phyloP scores from a whole-genome alignment of 2,113 vertebrate species.

The Rynchops niger region DNA sequence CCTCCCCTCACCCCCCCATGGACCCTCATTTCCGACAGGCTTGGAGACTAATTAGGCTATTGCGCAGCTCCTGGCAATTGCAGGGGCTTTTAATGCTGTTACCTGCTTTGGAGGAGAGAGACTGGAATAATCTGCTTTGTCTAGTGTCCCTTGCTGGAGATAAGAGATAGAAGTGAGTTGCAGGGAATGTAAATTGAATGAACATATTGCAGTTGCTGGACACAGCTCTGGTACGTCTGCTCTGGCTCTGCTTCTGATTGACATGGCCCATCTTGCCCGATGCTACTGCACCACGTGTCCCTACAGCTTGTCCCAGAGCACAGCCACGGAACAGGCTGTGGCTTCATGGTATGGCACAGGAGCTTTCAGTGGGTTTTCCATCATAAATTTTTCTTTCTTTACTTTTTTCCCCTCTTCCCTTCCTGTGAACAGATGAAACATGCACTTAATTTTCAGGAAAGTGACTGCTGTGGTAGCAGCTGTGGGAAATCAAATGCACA shows the following conservation, averaged over 20 bases:
- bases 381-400: conserved; percentile 6
- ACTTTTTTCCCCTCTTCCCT: conserved; percentile 1
- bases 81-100: background rate
- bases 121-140: background rate
- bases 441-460: conserved; percentile 77
- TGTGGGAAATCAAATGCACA: conserved; percentile 78
- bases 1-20: background rate
- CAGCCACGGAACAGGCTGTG: background rate
- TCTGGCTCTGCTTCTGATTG: background rate
- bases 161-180: background rate
- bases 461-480: conserved; percentile 74
- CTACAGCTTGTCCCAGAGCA: background rate
- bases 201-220: background rate
- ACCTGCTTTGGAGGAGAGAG: background rate
- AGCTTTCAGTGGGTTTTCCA: background rate
- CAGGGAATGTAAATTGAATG: background rate
- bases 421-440: conserved; percentile 70
- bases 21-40: background rate
- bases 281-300: accelerated
- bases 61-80: background rate
- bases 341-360: accelerated
- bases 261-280: background rate
- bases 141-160: background rate
- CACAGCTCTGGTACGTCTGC: background rate
- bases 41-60: background rate